Evolutionary conservation across 2,113 vertebrate species (phyloP).

Genomic region (Paradoxurus hermaphroditus): DNA sequence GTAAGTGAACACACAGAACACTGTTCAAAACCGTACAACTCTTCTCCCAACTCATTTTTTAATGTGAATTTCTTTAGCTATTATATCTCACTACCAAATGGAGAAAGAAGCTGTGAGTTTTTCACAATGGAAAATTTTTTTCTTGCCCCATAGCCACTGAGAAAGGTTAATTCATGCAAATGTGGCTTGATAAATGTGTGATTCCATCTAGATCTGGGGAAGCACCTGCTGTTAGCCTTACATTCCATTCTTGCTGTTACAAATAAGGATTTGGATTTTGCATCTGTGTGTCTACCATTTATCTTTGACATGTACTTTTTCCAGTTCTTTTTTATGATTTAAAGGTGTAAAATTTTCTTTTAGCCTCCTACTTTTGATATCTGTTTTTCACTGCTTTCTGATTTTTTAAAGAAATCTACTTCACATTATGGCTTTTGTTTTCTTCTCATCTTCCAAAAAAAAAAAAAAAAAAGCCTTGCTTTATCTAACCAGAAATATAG

Average conservation of each 20-base stretch:
- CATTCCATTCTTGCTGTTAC: not conserved
- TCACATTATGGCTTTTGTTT: not conserved
- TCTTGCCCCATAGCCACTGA: not conserved
- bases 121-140: not conserved
- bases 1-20: not conserved
- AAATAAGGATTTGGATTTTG: not conserved
- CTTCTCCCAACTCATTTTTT: not conserved
- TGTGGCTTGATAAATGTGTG: not conserved
- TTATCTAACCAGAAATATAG: not conserved
- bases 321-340: not conserved
- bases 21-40: not conserved
- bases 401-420: not conserved
- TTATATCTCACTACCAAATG: not conserved
- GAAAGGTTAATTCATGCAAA: not conserved
- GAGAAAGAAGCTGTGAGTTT: not conserved
- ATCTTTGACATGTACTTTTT: not conserved
- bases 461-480: too few relatives aligned
- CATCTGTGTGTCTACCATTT: not conserved
- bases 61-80: not conserved
- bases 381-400: not conserved
- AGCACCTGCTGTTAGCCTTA: not conserved
- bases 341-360: not conserved
- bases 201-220: not conserved
- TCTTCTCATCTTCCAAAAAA: not conserved
- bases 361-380: not conserved